A percentile compares a stretch with the other conserved stretches of the same genome.
Conservation (phyloP, 2,113 vertebrate species). For the Haemorhous mexicanus region DNA sequence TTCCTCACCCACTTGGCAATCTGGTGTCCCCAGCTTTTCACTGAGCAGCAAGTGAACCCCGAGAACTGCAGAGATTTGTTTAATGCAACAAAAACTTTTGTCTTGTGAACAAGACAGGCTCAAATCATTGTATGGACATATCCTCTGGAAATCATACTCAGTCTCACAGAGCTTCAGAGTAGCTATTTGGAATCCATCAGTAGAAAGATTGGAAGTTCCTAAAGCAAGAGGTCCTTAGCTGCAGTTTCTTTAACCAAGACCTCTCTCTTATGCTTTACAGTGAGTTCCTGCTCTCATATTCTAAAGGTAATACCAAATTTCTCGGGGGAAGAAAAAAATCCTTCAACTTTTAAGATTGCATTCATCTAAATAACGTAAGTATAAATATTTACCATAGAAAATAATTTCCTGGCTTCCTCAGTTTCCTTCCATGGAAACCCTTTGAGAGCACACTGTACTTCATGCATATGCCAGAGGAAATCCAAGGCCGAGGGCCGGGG, state of each 20-base stretch:
- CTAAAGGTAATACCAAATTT: not conserved
- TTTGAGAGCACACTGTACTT: not conserved
- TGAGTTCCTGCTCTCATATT: not conserved
- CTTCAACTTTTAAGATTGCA: not conserved
- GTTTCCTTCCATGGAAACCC: not conserved
- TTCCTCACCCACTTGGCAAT: not conserved
- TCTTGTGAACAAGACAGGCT: not conserved
- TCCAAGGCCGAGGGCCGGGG: not conserved
- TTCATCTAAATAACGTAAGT: not conserved
- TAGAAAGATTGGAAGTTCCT: not conserved
- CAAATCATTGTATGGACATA: not conserved
- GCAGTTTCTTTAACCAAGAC: not conserved
- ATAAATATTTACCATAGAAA: not conserved
- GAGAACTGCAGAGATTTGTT: not conserved
- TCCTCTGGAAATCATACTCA: not conserved
- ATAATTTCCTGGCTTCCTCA: not conserved
- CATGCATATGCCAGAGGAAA: not conserved
- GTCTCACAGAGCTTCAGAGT: not conserved
- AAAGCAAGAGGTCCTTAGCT: not conserved
- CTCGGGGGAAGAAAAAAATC: not conserved
- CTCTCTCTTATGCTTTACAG: not conserved
- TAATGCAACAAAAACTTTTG: not conserved
- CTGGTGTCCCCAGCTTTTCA: not conserved
- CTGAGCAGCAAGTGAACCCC: not conserved
- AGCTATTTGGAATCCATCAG: not conserved